Evolutionary conservation across 2,113 vertebrate genomes (phyloP), one percentile per base, ranked within the genome.

Genomic region (Phocoena phocoena): DNA sequence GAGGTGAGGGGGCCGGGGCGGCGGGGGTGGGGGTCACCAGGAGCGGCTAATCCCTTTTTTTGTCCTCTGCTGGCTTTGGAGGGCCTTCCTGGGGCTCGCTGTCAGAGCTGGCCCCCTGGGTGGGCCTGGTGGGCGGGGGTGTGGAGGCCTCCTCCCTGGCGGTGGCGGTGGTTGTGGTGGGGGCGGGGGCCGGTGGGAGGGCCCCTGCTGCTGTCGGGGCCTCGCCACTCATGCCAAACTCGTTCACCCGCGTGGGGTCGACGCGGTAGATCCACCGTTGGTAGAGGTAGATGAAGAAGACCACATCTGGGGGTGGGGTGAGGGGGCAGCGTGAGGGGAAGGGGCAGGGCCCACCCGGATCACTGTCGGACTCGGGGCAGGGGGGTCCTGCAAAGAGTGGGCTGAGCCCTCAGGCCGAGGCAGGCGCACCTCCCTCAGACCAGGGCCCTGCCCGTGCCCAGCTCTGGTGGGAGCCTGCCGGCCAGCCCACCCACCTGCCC

Each of bases 241-340:
- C 99, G 0, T 99, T 99, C 95, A 99, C 97, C 11, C 99, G 98
- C 31, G 99, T 99, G 83, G 99, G 99, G 98, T 99, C 99, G 18
- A 99, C 99, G 81, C 99, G 98, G 97, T 99, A 99, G 98, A 99
- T 99, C 99, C 99, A 99, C 96, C 99, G 99, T 97, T 99, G 99
- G 97, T 99, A 99, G 98, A 99, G 99, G 98, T 99, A 99, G 97
- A 99, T 99, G 98, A 99, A 99, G 98, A 99, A 99, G 21, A 99
- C 99, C 28, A 99, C 99, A 38, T 99, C 99, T 99, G 98, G 7
- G 2, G 13, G 38, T 1, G 12, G 7, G 38, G 36, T 0, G 50
- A 55, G 47, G 25, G 25, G 71, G 3, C 3, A 2, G 28, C 2
- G 25, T 89, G 58, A 50, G 77, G 47, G 87, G 31, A 12, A 53